These are phyloP conservation scores for Tragelaphus scriptus DNA, from an alignment of 2,113 vertebrate species.

Conservation along the genomic window DNA sequence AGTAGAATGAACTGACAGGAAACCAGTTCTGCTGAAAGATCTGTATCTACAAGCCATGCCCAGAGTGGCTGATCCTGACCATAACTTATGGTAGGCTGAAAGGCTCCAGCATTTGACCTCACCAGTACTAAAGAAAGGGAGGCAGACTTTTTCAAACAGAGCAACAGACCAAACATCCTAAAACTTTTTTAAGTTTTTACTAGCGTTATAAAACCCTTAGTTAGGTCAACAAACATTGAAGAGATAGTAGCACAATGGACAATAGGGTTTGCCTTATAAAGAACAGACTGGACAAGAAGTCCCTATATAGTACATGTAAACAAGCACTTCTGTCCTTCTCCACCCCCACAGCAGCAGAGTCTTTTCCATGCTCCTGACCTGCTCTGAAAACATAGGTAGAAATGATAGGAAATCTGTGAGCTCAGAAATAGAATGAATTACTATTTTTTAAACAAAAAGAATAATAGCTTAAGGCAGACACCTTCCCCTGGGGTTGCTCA, in stretches of 20 bases:
- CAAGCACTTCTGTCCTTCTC: background rate
- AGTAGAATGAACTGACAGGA: background rate
- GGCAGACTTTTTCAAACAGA: background rate
- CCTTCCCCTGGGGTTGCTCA: background rate
- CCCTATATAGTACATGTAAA: background rate
- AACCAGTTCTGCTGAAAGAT: background rate
- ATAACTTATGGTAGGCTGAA: background rate
- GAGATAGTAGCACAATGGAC: background rate
- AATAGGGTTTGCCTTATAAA: background rate
- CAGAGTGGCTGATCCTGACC: background rate
- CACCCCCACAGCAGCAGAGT: background rate
- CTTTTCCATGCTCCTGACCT: background rate
- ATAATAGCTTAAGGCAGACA: background rate
- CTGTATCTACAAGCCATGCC: background rate
- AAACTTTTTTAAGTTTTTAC: slow-evolving; percentile 40
- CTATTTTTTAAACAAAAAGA: background rate
- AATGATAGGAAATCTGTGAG: background rate
- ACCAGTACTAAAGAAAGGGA: background rate
- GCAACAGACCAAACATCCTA: slow-evolving; percentile 34
- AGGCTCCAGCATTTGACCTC: background rate
- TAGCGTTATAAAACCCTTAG: slow-evolving; percentile 49
- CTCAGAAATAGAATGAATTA: background rate
- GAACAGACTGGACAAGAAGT: background rate
- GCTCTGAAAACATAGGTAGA: background rate
- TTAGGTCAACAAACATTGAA: slow-evolving; percentile 49